Conservation (phyloP, 2,888 invertebrate species). For the Drosophila nr. perissopoda region DNA sequence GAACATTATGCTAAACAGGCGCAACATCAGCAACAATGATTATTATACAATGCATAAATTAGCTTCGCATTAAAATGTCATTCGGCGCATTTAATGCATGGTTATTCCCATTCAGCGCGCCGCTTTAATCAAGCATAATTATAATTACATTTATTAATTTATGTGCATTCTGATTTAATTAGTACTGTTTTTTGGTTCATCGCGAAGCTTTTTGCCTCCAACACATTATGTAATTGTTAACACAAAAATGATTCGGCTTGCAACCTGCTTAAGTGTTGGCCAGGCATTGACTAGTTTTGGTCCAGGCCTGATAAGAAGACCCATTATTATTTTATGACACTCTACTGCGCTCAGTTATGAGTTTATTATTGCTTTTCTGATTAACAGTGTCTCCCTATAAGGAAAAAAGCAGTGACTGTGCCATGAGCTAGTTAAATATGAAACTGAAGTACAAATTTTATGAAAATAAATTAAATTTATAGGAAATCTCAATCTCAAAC, state of each 20-base stretch:
- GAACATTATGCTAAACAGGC: conserved; percentile 39
- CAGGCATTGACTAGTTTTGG: conserved; percentile 14
- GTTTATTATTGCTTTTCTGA: conserved; percentile 42
- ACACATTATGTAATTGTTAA: conserved; percentile 10
- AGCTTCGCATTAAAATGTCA: conserved; percentile 42
- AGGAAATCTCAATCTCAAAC: background rate
- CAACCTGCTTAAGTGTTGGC: background rate
- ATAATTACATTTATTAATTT: conserved; percentile 45
- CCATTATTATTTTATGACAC: conserved; percentile 41
- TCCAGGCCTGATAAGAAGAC: conserved; percentile 33
- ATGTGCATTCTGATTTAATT: conserved; percentile 54
- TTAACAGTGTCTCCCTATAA: conserved; percentile 15
- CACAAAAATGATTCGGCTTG: conserved; percentile 1
- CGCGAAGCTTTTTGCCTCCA: background rate
- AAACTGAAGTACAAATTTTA: background rate
- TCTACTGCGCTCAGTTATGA: conserved; percentile 5
- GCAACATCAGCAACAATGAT: conserved; percentile 10
- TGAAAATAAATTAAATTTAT: background rate
- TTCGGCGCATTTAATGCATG: conserved; percentile 30
- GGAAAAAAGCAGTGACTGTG: background rate
- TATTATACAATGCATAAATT: conserved; percentile 43
- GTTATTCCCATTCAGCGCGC: conserved; percentile 9
- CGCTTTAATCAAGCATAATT: conserved; percentile 34
- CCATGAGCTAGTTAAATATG: background rate
- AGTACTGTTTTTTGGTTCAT: conserved; percentile 5